These are phyloP conservation scores for Drosophila anceps DNA, from an alignment of 2,888 invertebrate genomes.

Conservation along the genomic window DNA sequence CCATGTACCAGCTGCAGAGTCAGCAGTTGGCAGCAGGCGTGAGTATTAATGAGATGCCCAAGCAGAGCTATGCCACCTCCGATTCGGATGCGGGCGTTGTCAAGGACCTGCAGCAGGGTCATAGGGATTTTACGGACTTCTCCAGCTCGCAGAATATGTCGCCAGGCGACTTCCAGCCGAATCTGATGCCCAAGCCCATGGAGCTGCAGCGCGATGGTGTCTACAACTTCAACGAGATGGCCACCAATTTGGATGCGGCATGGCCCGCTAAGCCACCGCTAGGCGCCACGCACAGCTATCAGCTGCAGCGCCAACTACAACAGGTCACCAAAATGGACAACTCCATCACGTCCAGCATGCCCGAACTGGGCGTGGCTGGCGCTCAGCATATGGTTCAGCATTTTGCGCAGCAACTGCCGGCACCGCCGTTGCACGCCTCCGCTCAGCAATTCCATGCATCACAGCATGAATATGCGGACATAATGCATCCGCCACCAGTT, in stretches of 20 bases:
- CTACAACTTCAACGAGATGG: constrained; percentile 87
- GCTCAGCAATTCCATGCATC: constrained; percentile 58
- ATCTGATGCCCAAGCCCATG: constrained; percentile 82
- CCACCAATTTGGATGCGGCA: constrained; percentile 86
- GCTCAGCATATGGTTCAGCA: constrained; percentile 63
- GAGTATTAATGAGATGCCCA: constrained; percentile 12
- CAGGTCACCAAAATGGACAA: constrained; percentile 83
- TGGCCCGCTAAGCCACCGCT: constrained; percentile 86
- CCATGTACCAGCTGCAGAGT: constrained; percentile 86
- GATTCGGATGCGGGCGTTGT: constrained; percentile 87
- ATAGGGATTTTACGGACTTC: constrained; percentile 81
- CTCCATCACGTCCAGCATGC: constrained; percentile 64
- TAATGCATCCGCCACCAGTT: constrained; percentile 65
- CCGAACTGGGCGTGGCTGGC: constrained; percentile 51
- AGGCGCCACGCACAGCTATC: constrained; percentile 80
- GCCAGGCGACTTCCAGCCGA: constrained; percentile 81
- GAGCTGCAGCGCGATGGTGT: constrained; percentile 85
- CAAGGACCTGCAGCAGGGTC: constrained; percentile 79
- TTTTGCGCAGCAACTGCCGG: constrained; percentile 58
- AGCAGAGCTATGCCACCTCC: constrained; percentile 84
- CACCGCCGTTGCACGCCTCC: constrained; percentile 55
- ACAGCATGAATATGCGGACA: constrained; percentile 73
- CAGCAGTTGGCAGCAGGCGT: constrained; percentile 86
- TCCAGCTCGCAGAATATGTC: constrained; percentile 84
- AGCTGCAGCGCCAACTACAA: constrained; percentile 79